These are phyloP conservation scores for Callyntrura sp. DNA, from an alignment of 2,888 invertebrate genomes.

Conservation along the genomic window DNA sequence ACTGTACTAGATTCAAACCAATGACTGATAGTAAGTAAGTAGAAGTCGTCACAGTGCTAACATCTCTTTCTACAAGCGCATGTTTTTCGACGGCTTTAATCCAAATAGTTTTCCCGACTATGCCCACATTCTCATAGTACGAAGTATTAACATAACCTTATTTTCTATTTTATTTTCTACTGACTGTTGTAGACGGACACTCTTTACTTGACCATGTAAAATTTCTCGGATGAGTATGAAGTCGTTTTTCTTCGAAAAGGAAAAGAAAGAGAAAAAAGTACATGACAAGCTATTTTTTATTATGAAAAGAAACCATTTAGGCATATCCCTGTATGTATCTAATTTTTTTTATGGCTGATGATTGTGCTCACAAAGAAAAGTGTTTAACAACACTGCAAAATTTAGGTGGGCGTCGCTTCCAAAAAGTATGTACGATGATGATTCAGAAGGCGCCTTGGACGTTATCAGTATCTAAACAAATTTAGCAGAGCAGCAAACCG, in stretches of 20 bases:
- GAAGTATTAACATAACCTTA: not conserved
- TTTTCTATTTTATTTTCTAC: not conserved
- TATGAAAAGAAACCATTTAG: not conserved
- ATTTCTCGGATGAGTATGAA: slow-evolving; percentile 57
- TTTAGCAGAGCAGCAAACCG: not conserved
- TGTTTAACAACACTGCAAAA: slow-evolving; percentile 5
- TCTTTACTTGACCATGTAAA: slow-evolving; percentile 56
- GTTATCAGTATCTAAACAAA: not conserved
- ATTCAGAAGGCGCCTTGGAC: not conserved
- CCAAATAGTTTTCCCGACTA: not conserved
- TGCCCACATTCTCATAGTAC: not conserved
- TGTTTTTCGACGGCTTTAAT: slow-evolving; percentile 2
- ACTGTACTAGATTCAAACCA: slow-evolving; percentile 38
- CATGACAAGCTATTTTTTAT: not conserved
- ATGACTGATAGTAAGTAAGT: slow-evolving; percentile 2
- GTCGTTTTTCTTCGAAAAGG: not conserved
- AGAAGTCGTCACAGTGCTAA: not conserved
- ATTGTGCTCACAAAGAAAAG: slow-evolving; percentile 2
- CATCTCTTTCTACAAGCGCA: too few relatives aligned
- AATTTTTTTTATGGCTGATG: slow-evolving; percentile 13
- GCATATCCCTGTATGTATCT: not conserved
- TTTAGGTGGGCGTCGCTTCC: slow-evolving; percentile 36
- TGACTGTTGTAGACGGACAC: not conserved
- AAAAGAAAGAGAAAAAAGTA: not conserved
- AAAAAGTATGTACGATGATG: slow-evolving; percentile 21